Evolutionary conservation across 2,888 invertebrate species (phyloP), one percentile per base, ranked within the genome.

Genomic region (Heliothis peltigera): DNA sequence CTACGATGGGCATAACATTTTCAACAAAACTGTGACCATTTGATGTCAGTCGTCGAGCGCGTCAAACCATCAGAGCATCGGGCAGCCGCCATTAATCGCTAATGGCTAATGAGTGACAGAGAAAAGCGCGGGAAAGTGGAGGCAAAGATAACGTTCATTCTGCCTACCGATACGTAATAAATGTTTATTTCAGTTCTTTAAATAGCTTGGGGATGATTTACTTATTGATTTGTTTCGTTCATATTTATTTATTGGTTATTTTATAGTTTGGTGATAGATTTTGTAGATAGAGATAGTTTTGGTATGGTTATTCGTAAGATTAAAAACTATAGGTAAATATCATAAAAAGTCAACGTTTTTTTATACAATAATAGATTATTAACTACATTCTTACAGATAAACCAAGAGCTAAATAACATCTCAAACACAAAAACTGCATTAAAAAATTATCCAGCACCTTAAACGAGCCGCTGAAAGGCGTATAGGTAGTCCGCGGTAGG

Each of bases 71-170:
- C 61, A 58, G 51, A 21, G 35, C 70, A 64, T 68, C 64, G 64
- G 56, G 59, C 64, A 53, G 42, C 56, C 55, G 68, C 66, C 75
- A 78, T 78, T 65, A 79, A 67, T 79, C 68, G 71, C 79, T 86
- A 83, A 84, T 81, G 82, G 71, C 80, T 86, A 83, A 84, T 81
- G 82, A 82, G 73, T 80, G 84, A 80, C 81, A 80, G 81, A 61
- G 80, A 79, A 86, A 85, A 87, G 84, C 85, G 88, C 87, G 87
- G 83, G 84, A 85, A 86, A 82, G 57, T 64, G 63, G 55, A 70
- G 55, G 70, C 72, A 75, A 66, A 83, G 82, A 81, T 84, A 84
- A 81, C 75, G 77, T 80, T 68, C 80, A 84, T 85, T 86, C 84
- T 77, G 81, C 64, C 75, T 68, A 70, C 56, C 71, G 68, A 76